phyloP scores from a whole-genome alignment of 2,888 invertebrate species.

The Ectemnius lituratus region DNA sequence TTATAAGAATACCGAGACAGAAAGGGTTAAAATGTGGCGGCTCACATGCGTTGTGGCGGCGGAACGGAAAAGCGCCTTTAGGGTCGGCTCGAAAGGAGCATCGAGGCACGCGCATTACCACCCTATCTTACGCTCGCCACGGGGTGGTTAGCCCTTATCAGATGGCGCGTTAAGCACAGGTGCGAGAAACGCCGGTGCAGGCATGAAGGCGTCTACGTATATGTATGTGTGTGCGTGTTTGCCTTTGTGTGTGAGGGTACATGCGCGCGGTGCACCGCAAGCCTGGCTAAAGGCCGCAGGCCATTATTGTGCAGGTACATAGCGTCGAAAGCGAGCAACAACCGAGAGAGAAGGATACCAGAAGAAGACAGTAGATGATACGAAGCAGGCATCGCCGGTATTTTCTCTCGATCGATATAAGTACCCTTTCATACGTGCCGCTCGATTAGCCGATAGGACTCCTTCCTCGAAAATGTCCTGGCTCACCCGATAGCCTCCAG shows the following conservation, averaged over 20 bases:
- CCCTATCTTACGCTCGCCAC: constrained; percentile 63
- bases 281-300: constrained; percentile 13
- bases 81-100: constrained; percentile 70
- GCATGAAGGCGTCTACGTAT: background rate
- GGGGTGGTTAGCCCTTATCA: constrained; percentile 71
- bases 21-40: too few species aligned
- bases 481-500: background rate
- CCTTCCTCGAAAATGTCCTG: constrained; percentile 17
- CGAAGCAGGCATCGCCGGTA: constrained; percentile 20
- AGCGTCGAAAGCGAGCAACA: too few species aligned
- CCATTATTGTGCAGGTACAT: constrained; percentile 27
- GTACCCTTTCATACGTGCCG: constrained; percentile 25
- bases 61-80: constrained; percentile 68
- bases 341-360: too few species aligned
- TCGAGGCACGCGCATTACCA: constrained; percentile 69
- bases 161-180: constrained; percentile 69
- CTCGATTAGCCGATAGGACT: constrained; percentile 27
- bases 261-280: background rate
- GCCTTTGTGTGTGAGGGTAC: background rate
- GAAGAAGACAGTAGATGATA: constrained; percentile 8
- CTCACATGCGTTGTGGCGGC: constrained; percentile 44
- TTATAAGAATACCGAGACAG: too few species aligned
- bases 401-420: constrained; percentile 47
- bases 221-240: background rate
- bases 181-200: constrained; percentile 57